These are phyloP conservation scores for Seriola quinqueradiata DNA, from an alignment of 2,113 vertebrate species.

Conservation along the genomic window DNA sequence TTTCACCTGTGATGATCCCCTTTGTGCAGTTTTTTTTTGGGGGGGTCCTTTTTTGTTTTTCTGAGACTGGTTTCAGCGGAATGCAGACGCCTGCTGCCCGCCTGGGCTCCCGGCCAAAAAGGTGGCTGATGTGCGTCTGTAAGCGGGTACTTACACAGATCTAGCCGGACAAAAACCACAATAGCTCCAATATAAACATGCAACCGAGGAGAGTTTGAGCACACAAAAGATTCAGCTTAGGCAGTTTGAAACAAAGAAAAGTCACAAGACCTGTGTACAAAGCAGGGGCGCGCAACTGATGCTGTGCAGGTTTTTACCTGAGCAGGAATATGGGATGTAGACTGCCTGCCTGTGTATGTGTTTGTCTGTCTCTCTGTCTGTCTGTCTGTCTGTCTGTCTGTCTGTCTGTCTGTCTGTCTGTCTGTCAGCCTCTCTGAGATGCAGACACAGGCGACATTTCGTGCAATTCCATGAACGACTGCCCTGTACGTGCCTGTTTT, in stretches of 20 bases:
- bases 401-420: conserved; percentile 32
- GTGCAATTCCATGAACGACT: conserved; percentile 64
- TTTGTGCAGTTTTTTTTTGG: conserved; percentile 74
- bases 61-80: conserved; percentile 71
- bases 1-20: conserved; percentile 69
- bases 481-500: conserved; percentile 59
- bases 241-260: conserved; percentile 80
- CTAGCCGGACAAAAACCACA: conserved; percentile 1
- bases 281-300: conserved; percentile 19
- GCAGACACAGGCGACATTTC: conserved; percentile 79
- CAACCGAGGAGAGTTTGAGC: conserved; percentile 28
- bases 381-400: conserved; percentile 2
- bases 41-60: conserved; percentile 33
- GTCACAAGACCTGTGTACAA: conserved; percentile 50
- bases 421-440: conserved; percentile 52
- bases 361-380: conserved; percentile 5
- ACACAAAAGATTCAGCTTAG: conserved; percentile 37
- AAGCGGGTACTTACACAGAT: conserved; percentile 55
- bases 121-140: conserved; percentile 78
- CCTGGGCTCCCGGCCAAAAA: conserved; percentile 78
- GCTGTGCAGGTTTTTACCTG: conserved; percentile 65
- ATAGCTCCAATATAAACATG: conserved; percentile 41
- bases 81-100: conserved; percentile 80
- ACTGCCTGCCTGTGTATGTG: conserved; percentile 14
- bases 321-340: conserved; percentile 38